A percentile compares a stretch with the other conserved stretches of the same genome.
These are phyloP conservation scores for Sterna hirundo DNA, from an alignment of 2,113 vertebrate species.

Conservation along the genomic window DNA sequence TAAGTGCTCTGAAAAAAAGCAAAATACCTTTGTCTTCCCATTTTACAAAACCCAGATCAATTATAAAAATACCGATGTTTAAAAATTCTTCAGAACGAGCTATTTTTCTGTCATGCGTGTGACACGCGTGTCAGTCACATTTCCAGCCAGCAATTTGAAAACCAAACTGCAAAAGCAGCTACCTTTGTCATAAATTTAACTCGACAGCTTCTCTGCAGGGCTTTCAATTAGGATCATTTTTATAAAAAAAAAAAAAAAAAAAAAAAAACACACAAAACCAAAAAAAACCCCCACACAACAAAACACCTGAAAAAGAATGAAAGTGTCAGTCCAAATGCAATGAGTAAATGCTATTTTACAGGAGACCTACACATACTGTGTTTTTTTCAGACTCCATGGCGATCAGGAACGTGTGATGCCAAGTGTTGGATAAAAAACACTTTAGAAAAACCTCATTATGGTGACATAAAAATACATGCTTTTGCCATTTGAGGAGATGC, in stretches of 20 bases:
- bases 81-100: not conserved
- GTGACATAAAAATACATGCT: not conserved
- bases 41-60: not conserved
- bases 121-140: not conserved
- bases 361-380: not conserved
- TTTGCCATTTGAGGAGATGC: fast-evolving
- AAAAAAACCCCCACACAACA: too few species aligned
- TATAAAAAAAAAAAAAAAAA: not conserved
- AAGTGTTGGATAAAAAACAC: not conserved
- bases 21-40: not conserved
- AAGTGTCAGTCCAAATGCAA: not conserved
- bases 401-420: not conserved
- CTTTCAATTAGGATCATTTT: slow-evolving; percentile 1
- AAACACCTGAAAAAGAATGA: not conserved
- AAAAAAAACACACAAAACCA: too few species aligned
- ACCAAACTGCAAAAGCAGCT: not conserved
- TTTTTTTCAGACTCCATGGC: not conserved
- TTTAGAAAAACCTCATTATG: not conserved
- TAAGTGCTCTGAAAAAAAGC: not conserved
- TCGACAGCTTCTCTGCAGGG: not conserved
- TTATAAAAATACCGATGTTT: not conserved
- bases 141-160: not conserved
- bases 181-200: slow-evolving; percentile 12
- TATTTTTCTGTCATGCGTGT: not conserved
- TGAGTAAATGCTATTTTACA: not conserved